Percentiles rank a stretch among this genome's conserved stretches.
Conservation (phyloP, 2,797 vertebrate genomes). For the Rallus crepitans region DNA sequence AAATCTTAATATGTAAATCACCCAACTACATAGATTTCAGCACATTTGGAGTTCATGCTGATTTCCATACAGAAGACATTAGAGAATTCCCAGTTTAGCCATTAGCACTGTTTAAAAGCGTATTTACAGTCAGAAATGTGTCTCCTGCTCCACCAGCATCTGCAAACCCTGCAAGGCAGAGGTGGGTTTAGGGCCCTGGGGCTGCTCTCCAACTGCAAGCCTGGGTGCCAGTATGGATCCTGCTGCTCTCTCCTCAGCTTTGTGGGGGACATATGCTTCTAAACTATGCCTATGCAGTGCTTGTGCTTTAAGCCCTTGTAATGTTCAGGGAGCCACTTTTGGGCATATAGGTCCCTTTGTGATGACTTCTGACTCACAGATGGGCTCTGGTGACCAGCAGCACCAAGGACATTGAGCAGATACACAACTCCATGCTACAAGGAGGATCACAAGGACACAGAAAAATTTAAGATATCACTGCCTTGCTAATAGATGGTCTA, state of each 20-base stretch:
- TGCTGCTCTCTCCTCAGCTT: background rate
- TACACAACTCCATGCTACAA: fast-evolving
- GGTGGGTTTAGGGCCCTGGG: background rate
- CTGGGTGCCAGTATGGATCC: background rate
- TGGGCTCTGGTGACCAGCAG: background rate
- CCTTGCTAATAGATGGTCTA: background rate
- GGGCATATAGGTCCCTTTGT: background rate
- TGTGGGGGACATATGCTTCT: background rate
- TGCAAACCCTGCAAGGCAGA: background rate
- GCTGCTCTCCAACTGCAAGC: background rate
- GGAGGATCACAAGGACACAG: background rate
- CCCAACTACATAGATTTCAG: background rate
- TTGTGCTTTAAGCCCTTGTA: background rate
- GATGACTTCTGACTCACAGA: background rate
- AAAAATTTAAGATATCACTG: background rate
- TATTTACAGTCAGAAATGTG: background rate
- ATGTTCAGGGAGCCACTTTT: background rate
- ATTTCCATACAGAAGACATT: background rate
- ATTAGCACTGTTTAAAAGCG: background rate
- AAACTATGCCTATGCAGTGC: background rate
- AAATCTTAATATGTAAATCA: conserved; percentile 25
- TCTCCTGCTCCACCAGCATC: background rate
- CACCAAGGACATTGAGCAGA: background rate
- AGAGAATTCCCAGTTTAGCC: background rate
- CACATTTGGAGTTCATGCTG: background rate